Evolutionary conservation across 30 jellyfish, hydroid and myxozoan species (phyloP).

Genomic region (Turritopsis rubra): DNA sequence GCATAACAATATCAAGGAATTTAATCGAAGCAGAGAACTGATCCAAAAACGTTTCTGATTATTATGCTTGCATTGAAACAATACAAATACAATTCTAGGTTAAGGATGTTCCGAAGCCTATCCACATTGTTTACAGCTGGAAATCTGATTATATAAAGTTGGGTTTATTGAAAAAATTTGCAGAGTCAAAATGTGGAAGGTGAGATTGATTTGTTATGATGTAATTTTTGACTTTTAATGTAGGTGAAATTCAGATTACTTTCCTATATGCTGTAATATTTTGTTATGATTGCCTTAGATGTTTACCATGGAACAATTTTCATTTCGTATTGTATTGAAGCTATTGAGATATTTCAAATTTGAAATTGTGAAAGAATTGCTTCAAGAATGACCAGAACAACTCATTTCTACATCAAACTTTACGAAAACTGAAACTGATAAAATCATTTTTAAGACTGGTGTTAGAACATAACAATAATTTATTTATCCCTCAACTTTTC

Average conservation of each 20-base stretch:
- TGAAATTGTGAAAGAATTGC: neutral
- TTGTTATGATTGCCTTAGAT: too few species aligned
- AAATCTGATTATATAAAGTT: neutral
- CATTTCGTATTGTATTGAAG: neutral
- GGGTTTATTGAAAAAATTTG: constrained; percentile 31
- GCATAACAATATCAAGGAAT: too few species aligned
- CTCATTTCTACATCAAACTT: too few species aligned
- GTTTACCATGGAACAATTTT: neutral
- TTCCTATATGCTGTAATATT: too few species aligned
- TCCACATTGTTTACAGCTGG: neutral
- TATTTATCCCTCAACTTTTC: neutral
- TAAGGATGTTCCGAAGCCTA: constrained; percentile 55
- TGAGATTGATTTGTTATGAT: neutral
- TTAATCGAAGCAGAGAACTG: too few species aligned
- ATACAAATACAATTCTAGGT: constrained; percentile 33
- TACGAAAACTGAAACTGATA: too few species aligned
- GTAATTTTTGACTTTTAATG: neutral
- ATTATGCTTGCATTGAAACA: neutral
- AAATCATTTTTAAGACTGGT: too few species aligned
- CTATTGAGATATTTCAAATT: neutral
- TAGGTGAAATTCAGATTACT: too few species aligned
- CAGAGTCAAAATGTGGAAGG: constrained; percentile 78
- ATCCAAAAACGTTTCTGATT: too few species aligned
- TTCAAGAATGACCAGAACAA: neutral
- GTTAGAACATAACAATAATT: too few species aligned